Evolutionary conservation across 1,140 invertebrate genomes (phyloP).

Genomic region (Macrostomum lignano): DNA sequence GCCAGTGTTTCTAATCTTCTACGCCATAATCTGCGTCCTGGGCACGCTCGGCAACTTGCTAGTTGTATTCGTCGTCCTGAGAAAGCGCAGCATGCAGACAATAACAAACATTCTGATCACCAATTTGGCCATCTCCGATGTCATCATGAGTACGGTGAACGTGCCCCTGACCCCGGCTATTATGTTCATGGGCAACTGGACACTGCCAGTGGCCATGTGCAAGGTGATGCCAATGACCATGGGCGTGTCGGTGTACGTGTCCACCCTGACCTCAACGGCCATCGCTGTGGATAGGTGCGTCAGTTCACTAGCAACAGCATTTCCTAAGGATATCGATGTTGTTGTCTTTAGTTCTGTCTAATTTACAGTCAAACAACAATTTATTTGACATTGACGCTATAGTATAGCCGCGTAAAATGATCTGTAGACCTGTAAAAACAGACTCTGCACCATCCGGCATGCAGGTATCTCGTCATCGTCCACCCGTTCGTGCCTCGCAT

Average conservation of each 20-base stretch:
- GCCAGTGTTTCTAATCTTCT: no score
- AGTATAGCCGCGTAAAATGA: no score
- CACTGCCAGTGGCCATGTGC: slow-evolving; percentile 43
- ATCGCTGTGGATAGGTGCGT: slow-evolving; percentile 32
- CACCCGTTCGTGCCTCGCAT: slow-evolving; percentile 28
- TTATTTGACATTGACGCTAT: no score
- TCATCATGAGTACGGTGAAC: slow-evolving; percentile 59
- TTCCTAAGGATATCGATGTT: no score
- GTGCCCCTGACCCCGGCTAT: slow-evolving; percentile 40
- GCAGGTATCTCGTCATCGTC: slow-evolving; percentile 30
- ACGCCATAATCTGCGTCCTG: no score
- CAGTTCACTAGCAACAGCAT: no score
- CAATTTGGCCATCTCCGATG: slow-evolving; percentile 28
- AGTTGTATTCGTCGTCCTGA: slow-evolving; percentile 19
- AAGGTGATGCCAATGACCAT: slow-evolving; percentile 30
- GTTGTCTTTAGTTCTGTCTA: no score
- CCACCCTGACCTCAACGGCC: slow-evolving; percentile 31
- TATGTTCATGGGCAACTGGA: slow-evolving; percentile 57
- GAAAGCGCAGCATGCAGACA: slow-evolving; percentile 15
- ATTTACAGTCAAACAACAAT: no score
- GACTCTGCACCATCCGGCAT: no score
- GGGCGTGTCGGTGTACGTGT: slow-evolving; percentile 30
- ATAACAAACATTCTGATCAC: slow-evolving; percentile 23
- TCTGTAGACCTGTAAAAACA: no score
- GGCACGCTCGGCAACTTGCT: no score